Evolutionary conservation across 2,888 invertebrate genomes (phyloP), one percentile per base, ranked within the genome.

Genomic region (Dioctria rufipes): DNA sequence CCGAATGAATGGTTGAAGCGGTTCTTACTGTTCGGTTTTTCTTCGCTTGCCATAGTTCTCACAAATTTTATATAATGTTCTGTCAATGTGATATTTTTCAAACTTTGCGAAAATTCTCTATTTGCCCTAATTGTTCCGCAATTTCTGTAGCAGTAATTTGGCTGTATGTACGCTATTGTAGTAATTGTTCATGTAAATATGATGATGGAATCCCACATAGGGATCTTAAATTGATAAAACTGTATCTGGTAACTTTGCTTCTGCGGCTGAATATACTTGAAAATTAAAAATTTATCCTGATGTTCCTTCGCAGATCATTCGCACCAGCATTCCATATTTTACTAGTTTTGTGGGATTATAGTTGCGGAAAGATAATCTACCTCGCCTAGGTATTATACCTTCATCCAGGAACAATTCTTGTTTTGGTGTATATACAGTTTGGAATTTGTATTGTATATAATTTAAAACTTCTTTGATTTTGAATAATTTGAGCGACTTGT

Each of bases 261-360:
- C 71, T 25, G 37, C 51, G 13, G 8, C 71, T 37, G 51, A 37
- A 51, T 71, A 71, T 51, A 51, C 8, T 71, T 71, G 46, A 37
- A 71, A 71, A 71, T 71, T 71, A 71, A 49, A 49, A 37, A 71
- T 49, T 13, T 51, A 71, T 5, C 71, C 71, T 25, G 71, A 51
- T 51, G 5, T 51, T 25, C 49, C 71, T 66, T 66, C 66, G 66
- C 40, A 66, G n/a, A 66, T 6, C 43, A 66, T 66, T 42, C 66
- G 42, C 11, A 43, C 11, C 66, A 66, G 43, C 6, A 66, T 66
- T 4, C 66, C 66, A 66, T 66, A 66, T 66, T 66, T 66, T 66
- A 66, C 13, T 66, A 66, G 9, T 43, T 66, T 66, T 43, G 43
- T 13, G 66, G 42, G 66, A 42, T 66, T 66, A 43, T 66, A 66